A percentile compares a stretch with the other conserved stretches of the same genome.
These are phyloP conservation scores for Drosophila colorata DNA, from an alignment of 2,888 invertebrate species.

Conservation along the genomic window DNA sequence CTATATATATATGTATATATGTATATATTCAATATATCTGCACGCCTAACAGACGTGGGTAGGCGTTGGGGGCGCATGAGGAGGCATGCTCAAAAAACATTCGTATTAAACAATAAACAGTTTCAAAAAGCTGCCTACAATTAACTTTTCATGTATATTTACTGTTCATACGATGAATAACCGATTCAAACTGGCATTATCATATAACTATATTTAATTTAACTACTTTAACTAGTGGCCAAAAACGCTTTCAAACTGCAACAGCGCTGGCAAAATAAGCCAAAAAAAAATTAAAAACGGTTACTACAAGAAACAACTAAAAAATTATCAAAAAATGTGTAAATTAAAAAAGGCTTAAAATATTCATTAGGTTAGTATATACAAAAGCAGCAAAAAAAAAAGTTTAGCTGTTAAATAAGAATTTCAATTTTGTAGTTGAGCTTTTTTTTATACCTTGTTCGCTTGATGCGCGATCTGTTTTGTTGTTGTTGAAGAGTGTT, in stretches of 20 bases:
- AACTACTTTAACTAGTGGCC: constrained; percentile 58
- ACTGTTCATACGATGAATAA: constrained; percentile 10
- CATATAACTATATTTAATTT: constrained; percentile 25
- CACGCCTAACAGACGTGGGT: not conserved
- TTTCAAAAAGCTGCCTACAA: constrained; percentile 45
- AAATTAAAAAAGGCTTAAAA: constrained; percentile 15
- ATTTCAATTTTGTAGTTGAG: constrained; percentile 66
- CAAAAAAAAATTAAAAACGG: constrained; percentile 29
- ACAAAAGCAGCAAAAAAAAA: constrained; percentile 55
- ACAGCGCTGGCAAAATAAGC: constrained; percentile 56
- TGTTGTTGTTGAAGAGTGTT: constrained; percentile 54
- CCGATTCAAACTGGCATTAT: constrained; percentile 29
- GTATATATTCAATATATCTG: not conserved
- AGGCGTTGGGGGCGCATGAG: constrained; percentile 29
- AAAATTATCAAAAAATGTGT: constrained; percentile 10
- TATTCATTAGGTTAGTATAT: constrained; percentile 42
- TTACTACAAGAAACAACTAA: constrained; percentile 45
- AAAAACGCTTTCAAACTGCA: constrained; percentile 48
- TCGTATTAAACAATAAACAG: constrained; percentile 31
- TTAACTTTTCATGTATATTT: constrained; percentile 3
- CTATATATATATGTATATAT: constrained; percentile 2
- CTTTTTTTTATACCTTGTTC: constrained; percentile 84
- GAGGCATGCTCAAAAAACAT: constrained; percentile 51
- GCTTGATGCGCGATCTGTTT: constrained; percentile 85
- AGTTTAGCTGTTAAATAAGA: constrained; percentile 58